A percentile compares a stretch with the other conserved stretches of the same genome.
Conservation (phyloP, 2,113 vertebrate genomes). For the Amphilophus citrinellus region DNA sequence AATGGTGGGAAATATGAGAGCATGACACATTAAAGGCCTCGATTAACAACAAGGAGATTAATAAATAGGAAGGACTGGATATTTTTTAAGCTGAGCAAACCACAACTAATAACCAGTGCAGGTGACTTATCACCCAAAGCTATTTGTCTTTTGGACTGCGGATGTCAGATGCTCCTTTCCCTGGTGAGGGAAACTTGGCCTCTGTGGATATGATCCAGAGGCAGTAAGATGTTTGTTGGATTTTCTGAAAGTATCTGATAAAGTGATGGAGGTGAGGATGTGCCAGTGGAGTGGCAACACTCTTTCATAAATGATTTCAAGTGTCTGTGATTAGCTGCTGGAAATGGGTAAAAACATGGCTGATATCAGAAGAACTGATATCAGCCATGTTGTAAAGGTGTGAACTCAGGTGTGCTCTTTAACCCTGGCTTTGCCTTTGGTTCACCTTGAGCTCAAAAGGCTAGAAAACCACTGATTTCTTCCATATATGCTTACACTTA, state of each 20-base stretch:
- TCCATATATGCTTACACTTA: not conserved
- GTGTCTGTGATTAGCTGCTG: not conserved
- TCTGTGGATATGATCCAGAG: not conserved
- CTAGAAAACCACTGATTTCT: not conserved
- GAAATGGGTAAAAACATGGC: not conserved
- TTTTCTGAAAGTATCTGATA: not conserved
- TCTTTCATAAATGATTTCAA: not conserved
- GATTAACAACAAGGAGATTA: not conserved
- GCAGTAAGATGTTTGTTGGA: not conserved
- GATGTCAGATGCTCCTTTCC: not conserved
- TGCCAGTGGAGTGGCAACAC: not conserved
- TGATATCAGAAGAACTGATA: not conserved
- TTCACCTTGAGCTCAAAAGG: not conserved
- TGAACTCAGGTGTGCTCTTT: not conserved
- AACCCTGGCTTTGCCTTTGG: not conserved
- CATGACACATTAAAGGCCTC: rapidly evolving
- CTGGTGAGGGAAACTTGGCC: not conserved
- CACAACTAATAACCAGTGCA: not conserved
- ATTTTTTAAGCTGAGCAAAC: not conserved
- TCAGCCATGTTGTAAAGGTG: not conserved
- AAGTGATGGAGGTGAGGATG: too few relatives aligned
- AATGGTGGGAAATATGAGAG: not conserved
- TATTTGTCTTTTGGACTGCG: not conserved
- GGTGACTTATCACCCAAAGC: not conserved
- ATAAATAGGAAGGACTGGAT: too few relatives aligned